A percentile compares a stretch with the other conserved stretches of the same genome.
Conservation (phyloP, 2,113 vertebrate species). For the Coturnix japonica region DNA sequence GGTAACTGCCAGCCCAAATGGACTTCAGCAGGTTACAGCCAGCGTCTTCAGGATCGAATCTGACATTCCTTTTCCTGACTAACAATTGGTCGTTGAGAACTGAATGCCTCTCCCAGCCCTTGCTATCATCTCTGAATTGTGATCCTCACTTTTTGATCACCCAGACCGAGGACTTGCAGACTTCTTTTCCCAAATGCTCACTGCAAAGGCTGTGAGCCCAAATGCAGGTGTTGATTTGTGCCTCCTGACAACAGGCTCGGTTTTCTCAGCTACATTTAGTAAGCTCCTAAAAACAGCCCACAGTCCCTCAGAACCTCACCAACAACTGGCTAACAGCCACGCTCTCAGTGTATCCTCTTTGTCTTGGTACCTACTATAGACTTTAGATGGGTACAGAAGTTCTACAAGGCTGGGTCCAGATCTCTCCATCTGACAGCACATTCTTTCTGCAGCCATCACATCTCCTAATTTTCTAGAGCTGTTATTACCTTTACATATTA, state of each 20-base stretch:
- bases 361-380: neutral
- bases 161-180: neutral
- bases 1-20: neutral
- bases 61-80: neutral
- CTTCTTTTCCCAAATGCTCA: neutral
- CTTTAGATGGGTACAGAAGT: neutral
- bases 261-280: conserved; percentile 5
- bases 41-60: neutral
- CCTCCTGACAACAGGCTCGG: neutral
- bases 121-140: neutral
- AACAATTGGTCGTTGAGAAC: neutral
- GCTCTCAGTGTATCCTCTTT: neutral
- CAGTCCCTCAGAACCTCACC: neutral
- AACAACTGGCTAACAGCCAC: neutral
- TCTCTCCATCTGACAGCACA: neutral
- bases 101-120: neutral
- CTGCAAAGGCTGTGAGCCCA: neutral
- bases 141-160: neutral
- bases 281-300: conserved; percentile 6
- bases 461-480: conserved; percentile 9
- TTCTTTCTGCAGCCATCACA: neutral
- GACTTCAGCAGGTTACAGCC: neutral
- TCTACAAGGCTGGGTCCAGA: neutral
- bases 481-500: conserved; percentile 34
- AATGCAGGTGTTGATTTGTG: neutral